Evolutionary conservation across 2,113 vertebrate genomes (phyloP), one percentile per base, ranked within the genome.

Genomic region (Astur gentilis): DNA sequence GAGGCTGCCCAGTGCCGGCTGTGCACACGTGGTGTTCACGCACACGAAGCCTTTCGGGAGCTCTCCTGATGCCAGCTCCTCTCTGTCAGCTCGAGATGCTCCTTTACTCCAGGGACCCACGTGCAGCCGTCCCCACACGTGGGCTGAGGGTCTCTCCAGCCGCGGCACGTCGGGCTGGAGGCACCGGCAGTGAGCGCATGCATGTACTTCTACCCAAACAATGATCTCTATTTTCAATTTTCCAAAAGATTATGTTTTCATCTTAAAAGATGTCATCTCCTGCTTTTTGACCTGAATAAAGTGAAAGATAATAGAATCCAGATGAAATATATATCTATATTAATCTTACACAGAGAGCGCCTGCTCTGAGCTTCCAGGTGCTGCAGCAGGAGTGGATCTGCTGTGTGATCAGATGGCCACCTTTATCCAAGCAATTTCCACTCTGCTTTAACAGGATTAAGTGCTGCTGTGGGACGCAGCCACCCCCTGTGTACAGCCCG

Each of bases 271-370:
- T 45, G 95, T 95, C 95, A 96, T 90, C 96, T 97, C 89, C 78
- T 91, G 96, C 91, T 96, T 98, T 97, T 97, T 98, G 97, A 98
- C 97, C 95, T 75, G 95, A 79, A 95, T 94, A 93, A 96, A 97
- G 82, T 55, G 93, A 72, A 88, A 97, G 96, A 84, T 96, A 95
- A 97, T 97, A 95, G 97, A 97, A 96, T 47, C 96, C 95, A 93
- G 95, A 95, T 96, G 92, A 96, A 87, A 94, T 94, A 60, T 66
- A 84, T 90, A 75, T 87, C 93, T 71, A 29, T 89, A 92, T 95
- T 97, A 75, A 80, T 95, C 95, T 97, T 47, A 18, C 69, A 34
- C 57, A 36, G 82, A 47, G 32, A 25, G 73, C 3, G 11, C 47
- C 38, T 40, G 2, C 13, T 34, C 3, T 2, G 50, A 8, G 45